Base-by-base conservation (phyloP, 1,140 invertebrate species). In the Pteromalus puparum region DNA sequence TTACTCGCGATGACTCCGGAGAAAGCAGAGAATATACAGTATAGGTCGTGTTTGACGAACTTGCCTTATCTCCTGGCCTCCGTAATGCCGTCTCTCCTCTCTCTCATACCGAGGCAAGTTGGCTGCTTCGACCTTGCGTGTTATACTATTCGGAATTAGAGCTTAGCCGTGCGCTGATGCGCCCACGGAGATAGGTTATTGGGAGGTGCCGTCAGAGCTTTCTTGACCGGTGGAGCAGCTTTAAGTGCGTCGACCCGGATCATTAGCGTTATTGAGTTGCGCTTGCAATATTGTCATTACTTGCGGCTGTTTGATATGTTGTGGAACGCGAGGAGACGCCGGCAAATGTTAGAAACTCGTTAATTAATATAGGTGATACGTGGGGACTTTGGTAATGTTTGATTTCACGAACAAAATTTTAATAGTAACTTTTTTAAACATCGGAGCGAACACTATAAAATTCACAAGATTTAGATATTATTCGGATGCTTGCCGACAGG, bases 191-290 rank as follows among this genome's bases (percentile, higher is more conserved):
- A 61, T 61, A 61, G 53, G 18, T n/a, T 61, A n/a, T 61, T n/a
- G n/a, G 21, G 21, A 61, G 53, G 15, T 30, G 26, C 15, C 68
- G 28, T 12, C 34, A 9, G 72, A 74, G 34, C 28, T 30, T 38
- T 74, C 68, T 70, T 70, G 75, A n/a, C 46, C 28, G 26, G 77
- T 53, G n/a, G 67, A 70, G 67, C 26, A 10, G 67, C 67, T 70
- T 70, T 30, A 30, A 70, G 67, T 70, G 67, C 67, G 67, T 18
- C 46, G 61, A 67, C 75, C 76, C 26, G 77, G 65, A 81, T 88
- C 87, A 87, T 88, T 88, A 88, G 75, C 77, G 72, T 88, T 87
- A 88, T 87, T 85, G 85, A n/a, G 84, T 84, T 85, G 74, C 85
- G 81, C 53, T 85, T 85, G 81, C 86, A 83, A 87, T 87, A 87